These are phyloP conservation scores for Phania funesta DNA, from an alignment of 2,888 invertebrate genomes.

Conservation along the genomic window DNA sequence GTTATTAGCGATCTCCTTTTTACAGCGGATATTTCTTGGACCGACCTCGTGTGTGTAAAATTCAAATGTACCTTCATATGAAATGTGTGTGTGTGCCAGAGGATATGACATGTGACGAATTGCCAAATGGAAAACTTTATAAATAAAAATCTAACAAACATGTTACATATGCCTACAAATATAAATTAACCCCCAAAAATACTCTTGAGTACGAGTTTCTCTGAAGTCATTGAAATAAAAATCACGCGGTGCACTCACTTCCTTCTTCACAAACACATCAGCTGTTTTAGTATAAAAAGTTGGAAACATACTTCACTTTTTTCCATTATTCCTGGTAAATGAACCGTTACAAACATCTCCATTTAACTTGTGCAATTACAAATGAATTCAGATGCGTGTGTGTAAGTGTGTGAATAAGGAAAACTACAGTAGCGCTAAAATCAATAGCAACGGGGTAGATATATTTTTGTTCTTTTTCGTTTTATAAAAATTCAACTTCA, in stretches of 20 bases:
- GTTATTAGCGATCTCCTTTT: no score
- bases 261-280: slow-evolving; percentile 17
- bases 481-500: no score
- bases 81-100: slow-evolving; percentile 8
- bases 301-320: background rate
- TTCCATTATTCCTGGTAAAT: background rate
- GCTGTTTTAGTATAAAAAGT: slow-evolving; percentile 34
- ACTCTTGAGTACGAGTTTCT: background rate
- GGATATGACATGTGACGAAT: slow-evolving; percentile 38
- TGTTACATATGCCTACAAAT: slow-evolving; percentile 47
- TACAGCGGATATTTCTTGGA: no score
- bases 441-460: background rate
- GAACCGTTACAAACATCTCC: background rate
- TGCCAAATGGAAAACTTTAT: slow-evolving; percentile 1
- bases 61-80: background rate
- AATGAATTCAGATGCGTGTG: background rate
- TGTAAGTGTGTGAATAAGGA: background rate
- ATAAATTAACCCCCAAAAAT: slow-evolving; percentile 8
- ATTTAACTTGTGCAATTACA: background rate
- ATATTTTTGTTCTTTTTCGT: no score
- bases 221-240: slow-evolving; percentile 24
- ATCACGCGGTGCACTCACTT: slow-evolving; percentile 28
- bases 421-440: background rate
- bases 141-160: slow-evolving; percentile 21
- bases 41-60: background rate